Percentiles rank a stretch among this genome's conserved stretches.
phyloP scores from a whole-genome alignment of 2,113 vertebrate species.

The Phainopepla nitens region DNA sequence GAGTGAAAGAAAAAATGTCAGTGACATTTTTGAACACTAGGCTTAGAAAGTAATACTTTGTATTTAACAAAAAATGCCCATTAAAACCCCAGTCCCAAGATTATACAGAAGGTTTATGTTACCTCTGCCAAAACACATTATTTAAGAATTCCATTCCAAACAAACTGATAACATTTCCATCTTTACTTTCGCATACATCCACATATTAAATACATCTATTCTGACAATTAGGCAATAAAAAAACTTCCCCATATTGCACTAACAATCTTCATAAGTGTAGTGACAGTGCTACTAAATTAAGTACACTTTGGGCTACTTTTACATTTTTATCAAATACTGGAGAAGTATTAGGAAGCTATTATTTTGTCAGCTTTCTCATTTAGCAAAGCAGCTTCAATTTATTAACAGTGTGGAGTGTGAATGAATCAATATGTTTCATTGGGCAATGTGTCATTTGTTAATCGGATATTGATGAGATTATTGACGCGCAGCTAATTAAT shows the following conservation, averaged over 20 bases:
- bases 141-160: neutral
- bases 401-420: slow-evolving; percentile 89
- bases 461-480: slow-evolving; percentile 99
- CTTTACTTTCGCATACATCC: neutral
- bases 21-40: neutral
- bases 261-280: slow-evolving; percentile 49
- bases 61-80: neutral
- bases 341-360: slow-evolving; percentile 75
- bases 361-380: slow-evolving; percentile 86
- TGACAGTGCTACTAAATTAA: slow-evolving; percentile 72
- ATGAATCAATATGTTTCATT: slow-evolving; percentile 97
- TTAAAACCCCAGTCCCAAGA: neutral
- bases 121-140: neutral
- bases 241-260: neutral
- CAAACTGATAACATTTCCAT: neutral
- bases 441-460: slow-evolving; percentile 99
- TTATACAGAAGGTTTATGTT: neutral
- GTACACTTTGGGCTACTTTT: slow-evolving; percentile 74
- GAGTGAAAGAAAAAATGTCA: neutral
- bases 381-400: slow-evolving; percentile 91
- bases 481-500: slow-evolving; percentile 99
- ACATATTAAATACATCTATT: neutral
- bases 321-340: slow-evolving; percentile 74
- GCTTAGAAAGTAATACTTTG: neutral
- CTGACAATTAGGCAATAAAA: neutral